Evolutionary conservation across 1,140 invertebrate genomes (phyloP).

Genomic region (Aphelinus certus): DNA sequence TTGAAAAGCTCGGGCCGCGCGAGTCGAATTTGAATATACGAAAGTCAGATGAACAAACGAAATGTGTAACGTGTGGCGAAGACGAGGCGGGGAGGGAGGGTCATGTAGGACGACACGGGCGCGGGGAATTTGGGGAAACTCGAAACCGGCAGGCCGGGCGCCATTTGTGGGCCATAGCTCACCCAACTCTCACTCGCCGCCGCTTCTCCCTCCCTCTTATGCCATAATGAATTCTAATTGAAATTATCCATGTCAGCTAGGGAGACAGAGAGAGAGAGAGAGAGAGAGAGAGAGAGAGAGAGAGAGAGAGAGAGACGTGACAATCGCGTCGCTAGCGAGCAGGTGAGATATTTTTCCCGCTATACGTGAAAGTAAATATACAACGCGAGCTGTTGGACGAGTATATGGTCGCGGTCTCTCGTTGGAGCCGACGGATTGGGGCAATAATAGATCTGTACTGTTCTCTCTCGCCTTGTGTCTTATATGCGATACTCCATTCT

Average conservation of each 20-base stretch:
- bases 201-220: background rate
- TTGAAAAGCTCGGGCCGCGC: too few species aligned
- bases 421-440: too few species aligned
- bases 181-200: slow-evolving; percentile 42
- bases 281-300: background rate
- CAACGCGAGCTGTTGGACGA: too few species aligned
- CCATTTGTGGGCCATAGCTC: slow-evolving; percentile 44
- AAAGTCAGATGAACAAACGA: slow-evolving; percentile 18
- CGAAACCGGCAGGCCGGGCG: slow-evolving; percentile 27
- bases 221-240: slow-evolving; percentile 44
- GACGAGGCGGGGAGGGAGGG: background rate
- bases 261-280: background rate
- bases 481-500: too few species aligned
- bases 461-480: too few species aligned
- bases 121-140: slow-evolving; percentile 44
- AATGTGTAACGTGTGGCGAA: slow-evolving; percentile 1
- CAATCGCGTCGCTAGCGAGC: too few species aligned
- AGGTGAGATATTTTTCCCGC: too few species aligned
- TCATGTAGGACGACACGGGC: slow-evolving; percentile 21
- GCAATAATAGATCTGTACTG: too few species aligned
- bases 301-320: background rate
- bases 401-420: too few species aligned
- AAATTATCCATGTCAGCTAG: slow-evolving; percentile 33
- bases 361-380: too few species aligned
- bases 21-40: background rate